phyloP scores from a whole-genome alignment of 92 coral and sea anemone genomes.

The Blastomussa wellsi region DNA sequence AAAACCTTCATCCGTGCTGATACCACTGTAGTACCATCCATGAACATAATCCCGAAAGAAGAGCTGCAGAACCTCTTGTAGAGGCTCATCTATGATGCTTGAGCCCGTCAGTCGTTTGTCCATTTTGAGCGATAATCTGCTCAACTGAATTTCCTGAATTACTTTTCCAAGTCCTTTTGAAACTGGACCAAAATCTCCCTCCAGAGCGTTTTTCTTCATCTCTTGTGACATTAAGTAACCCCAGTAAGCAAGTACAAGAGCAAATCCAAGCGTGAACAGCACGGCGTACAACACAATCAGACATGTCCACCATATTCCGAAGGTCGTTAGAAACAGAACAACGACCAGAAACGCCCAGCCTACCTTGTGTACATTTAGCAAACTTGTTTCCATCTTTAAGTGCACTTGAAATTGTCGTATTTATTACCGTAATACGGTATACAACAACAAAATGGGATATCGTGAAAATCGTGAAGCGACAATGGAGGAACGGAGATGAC shows the following conservation, averaged over 20 bases:
- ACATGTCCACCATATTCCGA: conserved; percentile 89
- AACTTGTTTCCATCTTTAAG: not conserved
- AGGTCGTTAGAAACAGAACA: conserved; percentile 75
- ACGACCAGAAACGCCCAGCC: conserved; percentile 84
- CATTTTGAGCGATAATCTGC: conserved; percentile 87
- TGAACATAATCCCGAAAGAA: conserved; percentile 96
- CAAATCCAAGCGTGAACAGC: conserved; percentile 74
- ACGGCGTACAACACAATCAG: conserved; percentile 70
- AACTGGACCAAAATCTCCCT: conserved; percentile 66
- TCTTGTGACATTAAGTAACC: conserved; percentile 72
- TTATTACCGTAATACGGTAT: no score
- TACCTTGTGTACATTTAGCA: conserved; percentile 30
- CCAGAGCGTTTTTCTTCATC: conserved; percentile 42
- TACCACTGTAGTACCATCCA: conserved; percentile 80
- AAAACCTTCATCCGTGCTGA: conserved; percentile 93
- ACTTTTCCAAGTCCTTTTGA: conserved; percentile 79
- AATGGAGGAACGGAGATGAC: no score
- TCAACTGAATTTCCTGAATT: conserved; percentile 74
- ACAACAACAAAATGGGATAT: not conserved
- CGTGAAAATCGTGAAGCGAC: no score
- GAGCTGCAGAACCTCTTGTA: conserved; percentile 93
- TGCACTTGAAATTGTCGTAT: not conserved
- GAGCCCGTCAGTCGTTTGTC: conserved; percentile 96
- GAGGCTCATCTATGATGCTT: conserved; percentile 95
- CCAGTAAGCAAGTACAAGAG: conserved; percentile 81